Base-by-base conservation (phyloP, 2,888 invertebrate genomes). In the Melipona bicolor region DNA sequence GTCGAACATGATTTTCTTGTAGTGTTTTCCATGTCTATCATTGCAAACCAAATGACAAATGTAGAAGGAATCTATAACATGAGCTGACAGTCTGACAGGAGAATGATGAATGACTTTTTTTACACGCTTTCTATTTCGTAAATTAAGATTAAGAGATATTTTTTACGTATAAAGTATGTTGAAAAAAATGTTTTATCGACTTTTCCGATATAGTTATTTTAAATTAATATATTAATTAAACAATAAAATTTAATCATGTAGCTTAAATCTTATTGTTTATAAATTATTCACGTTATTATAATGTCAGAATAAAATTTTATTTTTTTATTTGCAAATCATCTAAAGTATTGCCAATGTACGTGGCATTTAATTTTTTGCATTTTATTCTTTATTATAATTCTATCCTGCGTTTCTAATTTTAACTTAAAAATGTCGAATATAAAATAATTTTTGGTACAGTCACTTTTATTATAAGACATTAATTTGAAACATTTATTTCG, bases 81-180 rank as follows among this genome's bases (percentile, higher is more conserved):
- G 54, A 81, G 32, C 49, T 19, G 32, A 68, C 21, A 77, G 59
- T 77, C 69, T 61, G 59, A 54, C 59, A 52, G 17, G 54, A 32
- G 4, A 61, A 67, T 1, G 27, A 36, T 15, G 13, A 71, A 54
- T 49, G 49, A 75, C 36, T 61, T 72, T 69, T 76, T 76, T 78
- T 69, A 73, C 76, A 73, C 36, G 69, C 64, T 84, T 72, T 61
- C 9, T 73, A 79, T 76, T 65, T 52, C 43, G 9, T 54, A 61
- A 68, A 69, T 67, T 56, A 32, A 43, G 50, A 19, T 62, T 68
- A 61, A 71, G 59, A 67, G 17, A 54, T 65, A n/a, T 43, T 50
- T 32, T 64, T 56, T 52, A 62, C 59, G 49, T 73, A 71, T 79
- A 70, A 74, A 79, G 32, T 52, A 15, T 71, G 59, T 64, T 75